A percentile compares a stretch with the other conserved stretches of the same genome.
Evolutionary conservation across 2,888 invertebrate genomes (phyloP).

Genomic region (Gastrophysa polygoni): DNA sequence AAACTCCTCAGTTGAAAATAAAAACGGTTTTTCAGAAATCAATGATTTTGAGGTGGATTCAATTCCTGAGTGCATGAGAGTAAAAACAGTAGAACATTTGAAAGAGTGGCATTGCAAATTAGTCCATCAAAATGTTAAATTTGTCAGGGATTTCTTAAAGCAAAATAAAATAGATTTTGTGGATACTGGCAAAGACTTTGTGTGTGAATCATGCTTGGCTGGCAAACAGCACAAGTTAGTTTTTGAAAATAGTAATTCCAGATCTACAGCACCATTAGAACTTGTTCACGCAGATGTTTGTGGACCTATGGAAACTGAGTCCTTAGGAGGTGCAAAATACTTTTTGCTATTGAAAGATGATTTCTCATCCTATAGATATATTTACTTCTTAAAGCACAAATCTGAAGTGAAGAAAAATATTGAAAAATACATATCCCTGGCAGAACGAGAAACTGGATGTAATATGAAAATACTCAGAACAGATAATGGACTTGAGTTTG

Average conservation of each 20-base stretch:
- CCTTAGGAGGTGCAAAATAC: neutral
- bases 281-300: constrained; percentile 35
- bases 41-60: no score
- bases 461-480: constrained; percentile 39
- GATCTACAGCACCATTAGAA: constrained; percentile 39
- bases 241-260: constrained; percentile 35
- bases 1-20: neutral
- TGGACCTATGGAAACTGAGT: constrained; percentile 1
- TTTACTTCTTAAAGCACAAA: constrained; percentile 39
- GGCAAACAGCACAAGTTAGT: constrained; percentile 43
- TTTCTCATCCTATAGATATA: neutral
- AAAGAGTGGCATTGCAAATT: constrained; percentile 20
- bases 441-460: constrained; percentile 43
- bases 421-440: constrained; percentile 30
- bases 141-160: constrained; percentile 19
- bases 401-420: constrained; percentile 29
- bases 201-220: constrained; percentile 35
- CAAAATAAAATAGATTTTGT: constrained; percentile 20
- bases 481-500: constrained; percentile 46
- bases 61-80: neutral
- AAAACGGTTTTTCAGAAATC: neutral
- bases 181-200: constrained; percentile 6
- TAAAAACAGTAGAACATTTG: constrained; percentile 15
- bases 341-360: neutral
- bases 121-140: constrained; percentile 24